Conservation (phyloP, 2,113 vertebrate species). For the Paradoxurus hermaphroditus region DNA sequence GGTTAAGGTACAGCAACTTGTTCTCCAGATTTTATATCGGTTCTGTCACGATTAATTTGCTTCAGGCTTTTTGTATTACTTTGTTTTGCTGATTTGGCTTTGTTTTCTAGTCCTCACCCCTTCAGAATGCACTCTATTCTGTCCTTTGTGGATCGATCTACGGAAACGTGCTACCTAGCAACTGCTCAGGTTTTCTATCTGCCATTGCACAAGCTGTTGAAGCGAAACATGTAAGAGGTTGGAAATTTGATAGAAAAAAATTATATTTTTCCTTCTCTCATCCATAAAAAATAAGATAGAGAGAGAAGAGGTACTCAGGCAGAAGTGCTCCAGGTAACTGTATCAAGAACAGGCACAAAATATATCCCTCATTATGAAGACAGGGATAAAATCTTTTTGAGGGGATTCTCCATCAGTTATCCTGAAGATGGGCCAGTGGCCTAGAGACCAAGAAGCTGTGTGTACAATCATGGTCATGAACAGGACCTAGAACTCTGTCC, state of each 20-base stretch:
- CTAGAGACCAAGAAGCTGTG: not conserved
- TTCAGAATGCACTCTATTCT: not conserved
- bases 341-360: not conserved
- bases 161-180: not conserved
- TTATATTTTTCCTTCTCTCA: conserved; percentile 6
- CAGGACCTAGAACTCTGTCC: not conserved
- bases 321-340: not conserved
- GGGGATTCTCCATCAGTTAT: not conserved
- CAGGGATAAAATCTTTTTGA: not conserved
- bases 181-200: not conserved
- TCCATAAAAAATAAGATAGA: conserved; percentile 7
- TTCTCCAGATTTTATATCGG: not conserved
- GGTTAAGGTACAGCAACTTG: not conserved
- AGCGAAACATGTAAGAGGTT: conserved; percentile 1
- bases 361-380: not conserved
- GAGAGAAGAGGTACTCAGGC: not conserved
- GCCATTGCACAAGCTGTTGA: not conserved
- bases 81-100: conserved; percentile 40
- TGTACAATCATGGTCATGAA: not conserved
- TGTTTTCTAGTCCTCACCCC: not conserved
- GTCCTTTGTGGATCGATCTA: not conserved
- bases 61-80: not conserved
- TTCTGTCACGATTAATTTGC: conserved; percentile 47
- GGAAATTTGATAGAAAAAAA: conserved; percentile 28
- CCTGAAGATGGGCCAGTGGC: not conserved